Conservation (phyloP, 2,797 vertebrate species). For the Adrianichthys oophorus region DNA sequence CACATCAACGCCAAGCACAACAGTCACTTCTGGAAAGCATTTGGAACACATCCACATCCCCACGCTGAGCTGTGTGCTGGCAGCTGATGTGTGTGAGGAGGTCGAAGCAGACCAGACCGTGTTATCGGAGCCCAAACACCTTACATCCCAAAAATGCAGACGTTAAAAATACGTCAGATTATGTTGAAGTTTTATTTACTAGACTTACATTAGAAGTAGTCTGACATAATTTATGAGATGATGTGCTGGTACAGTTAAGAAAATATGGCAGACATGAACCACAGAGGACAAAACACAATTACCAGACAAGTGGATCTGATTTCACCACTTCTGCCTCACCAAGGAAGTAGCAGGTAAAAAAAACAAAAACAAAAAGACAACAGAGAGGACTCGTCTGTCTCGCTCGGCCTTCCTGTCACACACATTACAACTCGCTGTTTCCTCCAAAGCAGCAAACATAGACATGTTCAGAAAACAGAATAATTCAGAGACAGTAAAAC, state of each 20-base stretch:
- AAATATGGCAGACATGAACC: slow-evolving; percentile 62
- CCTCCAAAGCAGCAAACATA: slow-evolving; percentile 15
- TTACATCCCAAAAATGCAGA: background rate
- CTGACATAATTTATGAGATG: slow-evolving; percentile 27
- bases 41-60: slow-evolving; percentile 60
- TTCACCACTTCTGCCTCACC: slow-evolving; percentile 64
- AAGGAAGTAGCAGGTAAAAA: slow-evolving; percentile 41
- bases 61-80: slow-evolving; percentile 39
- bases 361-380: slow-evolving; percentile 33
- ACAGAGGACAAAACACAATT: slow-evolving; percentile 61
- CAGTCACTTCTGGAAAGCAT: slow-evolving; percentile 81
- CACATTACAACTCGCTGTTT: slow-evolving; percentile 6
- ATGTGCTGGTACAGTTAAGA: slow-evolving; percentile 58
- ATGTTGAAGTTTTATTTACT: background rate
- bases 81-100: slow-evolving; percentile 25
- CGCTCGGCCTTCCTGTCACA: slow-evolving; percentile 46
- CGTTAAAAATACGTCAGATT: background rate
- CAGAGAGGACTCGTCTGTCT: slow-evolving; percentile 36
- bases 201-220: background rate
- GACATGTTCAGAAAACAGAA: slow-evolving; percentile 28
- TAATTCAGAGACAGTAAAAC: no score
- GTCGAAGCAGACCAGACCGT: slow-evolving; percentile 23
- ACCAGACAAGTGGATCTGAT: slow-evolving; percentile 50
- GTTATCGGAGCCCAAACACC: slow-evolving; percentile 23
- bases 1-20: slow-evolving; percentile 72